These are phyloP conservation scores for Rhea pennata DNA, from an alignment of 2,113 vertebrate species.

Conservation along the genomic window DNA sequence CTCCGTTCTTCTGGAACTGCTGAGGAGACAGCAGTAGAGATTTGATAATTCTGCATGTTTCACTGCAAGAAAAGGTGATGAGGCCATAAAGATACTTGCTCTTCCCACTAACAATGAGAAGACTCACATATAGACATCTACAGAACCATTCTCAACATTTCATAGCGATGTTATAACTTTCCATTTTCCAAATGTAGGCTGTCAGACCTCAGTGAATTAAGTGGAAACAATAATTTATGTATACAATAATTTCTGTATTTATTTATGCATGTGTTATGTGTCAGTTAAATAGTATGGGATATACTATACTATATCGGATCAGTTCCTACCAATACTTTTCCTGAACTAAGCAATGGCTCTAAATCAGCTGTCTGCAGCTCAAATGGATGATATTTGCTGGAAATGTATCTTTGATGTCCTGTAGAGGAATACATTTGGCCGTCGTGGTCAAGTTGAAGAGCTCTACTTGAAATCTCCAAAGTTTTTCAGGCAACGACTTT, in stretches of 20 bases:
- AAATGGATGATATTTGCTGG: neutral
- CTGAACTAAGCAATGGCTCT: neutral
- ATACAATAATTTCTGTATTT: neutral
- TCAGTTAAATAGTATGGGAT: neutral
- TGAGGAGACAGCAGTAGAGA: neutral
- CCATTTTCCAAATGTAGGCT: neutral
- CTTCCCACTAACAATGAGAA: neutral
- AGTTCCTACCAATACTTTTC: neutral
- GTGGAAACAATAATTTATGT: neutral
- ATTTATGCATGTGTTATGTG: neutral
- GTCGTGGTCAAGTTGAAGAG: neutral
- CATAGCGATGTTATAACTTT: neutral
- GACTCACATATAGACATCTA: neutral
- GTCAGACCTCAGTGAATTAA: neutral
- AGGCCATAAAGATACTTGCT: neutral
- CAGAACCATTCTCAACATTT: neutral
- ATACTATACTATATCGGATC: neutral
- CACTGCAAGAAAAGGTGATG: neutral
- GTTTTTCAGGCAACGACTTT: neutral
- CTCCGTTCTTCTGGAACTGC: neutral
- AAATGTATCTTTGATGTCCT: neutral
- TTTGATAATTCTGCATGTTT: neutral
- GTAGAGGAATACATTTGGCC: neutral
- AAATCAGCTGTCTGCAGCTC: neutral
- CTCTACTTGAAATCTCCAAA: neutral